phyloP scores from a whole-genome alignment of 2,888 invertebrate genomes.

The Protophormia terraenovae region DNA sequence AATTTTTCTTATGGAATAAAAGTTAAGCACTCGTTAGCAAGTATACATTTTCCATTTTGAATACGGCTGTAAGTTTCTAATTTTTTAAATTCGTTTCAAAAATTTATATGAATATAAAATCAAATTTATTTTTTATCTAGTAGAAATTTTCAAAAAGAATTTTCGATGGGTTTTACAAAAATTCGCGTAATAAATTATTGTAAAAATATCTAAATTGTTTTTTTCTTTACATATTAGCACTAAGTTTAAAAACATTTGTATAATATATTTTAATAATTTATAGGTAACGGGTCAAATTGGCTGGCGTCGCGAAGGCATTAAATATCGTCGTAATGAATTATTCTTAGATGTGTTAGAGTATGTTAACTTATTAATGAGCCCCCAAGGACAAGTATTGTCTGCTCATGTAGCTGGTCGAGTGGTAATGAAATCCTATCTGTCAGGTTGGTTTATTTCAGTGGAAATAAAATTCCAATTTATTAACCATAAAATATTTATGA shows the following conservation, averaged over 20 bases:
- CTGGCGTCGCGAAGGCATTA: constrained; percentile 99
- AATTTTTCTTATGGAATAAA: too few species aligned
- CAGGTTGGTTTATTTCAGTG: constrained; percentile 81
- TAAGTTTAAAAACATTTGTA: not conserved
- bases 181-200: too few species aligned
- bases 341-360: constrained; percentile 99
- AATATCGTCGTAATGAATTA: constrained; percentile 98
- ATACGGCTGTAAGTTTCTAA: too few species aligned
- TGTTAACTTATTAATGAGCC: constrained; percentile 99
- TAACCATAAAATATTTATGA: not conserved
- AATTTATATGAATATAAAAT: too few species aligned
- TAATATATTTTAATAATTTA: not conserved
- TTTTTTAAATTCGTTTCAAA: too few species aligned
- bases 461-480: not conserved
- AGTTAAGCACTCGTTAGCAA: too few species aligned
- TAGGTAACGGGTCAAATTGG: constrained; percentile 97
- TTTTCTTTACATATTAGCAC: too few species aligned
- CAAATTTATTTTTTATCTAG: too few species aligned
- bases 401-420: constrained; percentile 99
- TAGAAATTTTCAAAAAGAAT: too few species aligned
- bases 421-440: constrained; percentile 99
- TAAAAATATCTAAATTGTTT: too few species aligned
- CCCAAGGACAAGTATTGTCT: constrained; percentile 98
- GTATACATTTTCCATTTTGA: too few species aligned
- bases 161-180: too few species aligned